phyloP scores from a whole-genome alignment of 2,888 invertebrate species.

The Phortica magna region DNA sequence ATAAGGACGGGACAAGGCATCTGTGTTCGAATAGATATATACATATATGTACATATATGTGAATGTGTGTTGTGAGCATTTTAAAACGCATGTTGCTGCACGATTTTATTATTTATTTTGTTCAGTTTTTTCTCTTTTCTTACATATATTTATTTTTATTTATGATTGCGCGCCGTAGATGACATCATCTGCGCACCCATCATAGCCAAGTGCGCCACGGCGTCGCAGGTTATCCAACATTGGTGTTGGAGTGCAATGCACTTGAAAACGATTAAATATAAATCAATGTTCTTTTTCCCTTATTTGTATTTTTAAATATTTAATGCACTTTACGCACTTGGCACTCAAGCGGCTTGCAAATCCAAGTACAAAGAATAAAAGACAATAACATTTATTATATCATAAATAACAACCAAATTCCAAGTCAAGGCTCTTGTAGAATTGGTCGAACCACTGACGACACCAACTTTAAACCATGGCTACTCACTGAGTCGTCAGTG shows the following conservation, averaged over 20 bases:
- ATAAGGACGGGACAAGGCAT: background rate
- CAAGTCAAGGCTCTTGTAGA: no score
- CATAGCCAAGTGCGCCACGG: slow-evolving; percentile 30
- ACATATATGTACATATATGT: slow-evolving; percentile 3
- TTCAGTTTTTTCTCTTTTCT: slow-evolving; percentile 45
- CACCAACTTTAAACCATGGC: no score
- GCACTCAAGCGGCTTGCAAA: background rate
- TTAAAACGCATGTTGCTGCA: slow-evolving; percentile 11
- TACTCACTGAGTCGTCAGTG: no score
- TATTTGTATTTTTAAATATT: slow-evolving; percentile 17
- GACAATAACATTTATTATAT: background rate
- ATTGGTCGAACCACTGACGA: no score
- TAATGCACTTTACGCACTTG: background rate
- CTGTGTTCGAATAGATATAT: no score
- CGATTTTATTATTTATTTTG: slow-evolving; percentile 12
- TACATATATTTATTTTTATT: slow-evolving; percentile 63
- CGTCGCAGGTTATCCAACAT: background rate
- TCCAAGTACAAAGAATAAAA: background rate
- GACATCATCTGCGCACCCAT: slow-evolving; percentile 59
- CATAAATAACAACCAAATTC: no score
- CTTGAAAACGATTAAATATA: slow-evolving; percentile 72
- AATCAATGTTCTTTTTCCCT: slow-evolving; percentile 55
- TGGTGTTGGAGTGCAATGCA: slow-evolving; percentile 40
- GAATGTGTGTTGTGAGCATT: slow-evolving; percentile 32
- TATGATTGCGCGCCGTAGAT: slow-evolving; percentile 65